Evolutionary conservation across 1,140 invertebrate genomes (phyloP).

Genomic region (Argopecten irradians): DNA sequence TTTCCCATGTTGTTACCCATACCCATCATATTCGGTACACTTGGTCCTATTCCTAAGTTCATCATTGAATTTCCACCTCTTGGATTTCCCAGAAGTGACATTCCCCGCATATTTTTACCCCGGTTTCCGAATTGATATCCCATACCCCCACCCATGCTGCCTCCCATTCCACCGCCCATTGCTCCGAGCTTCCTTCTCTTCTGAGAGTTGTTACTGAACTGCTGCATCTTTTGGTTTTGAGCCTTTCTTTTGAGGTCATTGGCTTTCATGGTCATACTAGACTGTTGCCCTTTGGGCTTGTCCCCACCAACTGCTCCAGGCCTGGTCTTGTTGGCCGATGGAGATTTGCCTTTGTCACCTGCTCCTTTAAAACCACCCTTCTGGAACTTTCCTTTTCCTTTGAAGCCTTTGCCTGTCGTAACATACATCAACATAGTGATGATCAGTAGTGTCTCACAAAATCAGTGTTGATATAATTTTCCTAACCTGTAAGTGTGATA

Average conservation of each 20-base stretch:
- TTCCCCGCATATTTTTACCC: not conserved
- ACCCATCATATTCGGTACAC: conserved; percentile 9
- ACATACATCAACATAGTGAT: too few relatives aligned
- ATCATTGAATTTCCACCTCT: conserved; percentile 10
- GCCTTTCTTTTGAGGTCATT: conserved; percentile 1
- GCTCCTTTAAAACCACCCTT: not conserved
- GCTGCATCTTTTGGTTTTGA: not conserved
- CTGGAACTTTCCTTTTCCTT: conserved; percentile 15
- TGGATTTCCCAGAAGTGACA: not conserved
- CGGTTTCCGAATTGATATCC: not conserved
- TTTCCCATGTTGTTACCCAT: not conserved
- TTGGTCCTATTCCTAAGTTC: not conserved
- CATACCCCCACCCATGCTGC: not conserved
- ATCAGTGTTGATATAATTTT: too few relatives aligned
- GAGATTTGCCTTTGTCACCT: not conserved
- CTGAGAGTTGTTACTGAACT: not conserved
- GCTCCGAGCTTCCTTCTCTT: not conserved
- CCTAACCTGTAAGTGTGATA: too few relatives aligned
- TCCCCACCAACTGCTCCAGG: not conserved
- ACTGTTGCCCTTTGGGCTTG: not conserved
- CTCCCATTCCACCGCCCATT: not conserved
- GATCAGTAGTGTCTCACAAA: too few relatives aligned
- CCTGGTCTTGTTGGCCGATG: not conserved
- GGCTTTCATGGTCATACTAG: not conserved
- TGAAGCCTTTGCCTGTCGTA: not conserved